These are phyloP conservation scores for Albula goreensis DNA, from an alignment of 2,113 vertebrate species.

Conservation along the genomic window DNA sequence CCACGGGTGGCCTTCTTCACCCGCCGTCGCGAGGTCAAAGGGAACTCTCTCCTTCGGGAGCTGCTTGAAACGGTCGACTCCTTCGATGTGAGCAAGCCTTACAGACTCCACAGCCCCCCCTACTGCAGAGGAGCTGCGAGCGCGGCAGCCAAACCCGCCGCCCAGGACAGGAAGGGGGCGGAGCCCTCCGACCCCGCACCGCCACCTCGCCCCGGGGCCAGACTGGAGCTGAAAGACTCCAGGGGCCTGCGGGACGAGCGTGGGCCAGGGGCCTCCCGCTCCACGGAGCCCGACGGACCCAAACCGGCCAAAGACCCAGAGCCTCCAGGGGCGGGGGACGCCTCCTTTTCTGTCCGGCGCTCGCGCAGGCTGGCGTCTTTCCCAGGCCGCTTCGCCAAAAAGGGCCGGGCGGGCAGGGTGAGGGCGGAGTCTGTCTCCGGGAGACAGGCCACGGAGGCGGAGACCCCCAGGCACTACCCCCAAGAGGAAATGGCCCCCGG, in stretches of 20 bases:
- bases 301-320: conserved; percentile 60
- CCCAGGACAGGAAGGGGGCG: neutral
- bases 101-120: conserved; percentile 85
- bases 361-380: conserved; percentile 85
- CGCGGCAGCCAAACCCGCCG: neutral
- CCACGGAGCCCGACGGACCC: neutral
- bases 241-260: conserved; percentile 35
- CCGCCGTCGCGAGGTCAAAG: conserved; percentile 59
- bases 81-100: conserved; percentile 93
- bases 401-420: conserved; percentile 50
- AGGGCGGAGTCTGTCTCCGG: conserved; percentile 32
- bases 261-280: conserved; percentile 17
- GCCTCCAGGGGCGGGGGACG: conserved; percentile 54
- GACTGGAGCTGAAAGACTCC: conserved; percentile 60
- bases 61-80: conserved; percentile 84
- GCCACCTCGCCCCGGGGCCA: conserved; percentile 29
- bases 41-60: conserved; percentile 84
- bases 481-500: conserved; percentile 29
- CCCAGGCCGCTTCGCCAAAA: conserved; percentile 73
- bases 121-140: conserved; percentile 61
- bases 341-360: conserved; percentile 77
- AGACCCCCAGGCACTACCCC: conserved; percentile 49
- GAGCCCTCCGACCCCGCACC: neutral
- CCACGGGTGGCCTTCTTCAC: conserved; percentile 57
- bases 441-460: conserved; percentile 45